Evolutionary conservation across 2,797 vertebrate genomes (phyloP), one percentile per base, ranked within the genome.

Genomic region (Phrynocephalus guinanensis): DNA sequence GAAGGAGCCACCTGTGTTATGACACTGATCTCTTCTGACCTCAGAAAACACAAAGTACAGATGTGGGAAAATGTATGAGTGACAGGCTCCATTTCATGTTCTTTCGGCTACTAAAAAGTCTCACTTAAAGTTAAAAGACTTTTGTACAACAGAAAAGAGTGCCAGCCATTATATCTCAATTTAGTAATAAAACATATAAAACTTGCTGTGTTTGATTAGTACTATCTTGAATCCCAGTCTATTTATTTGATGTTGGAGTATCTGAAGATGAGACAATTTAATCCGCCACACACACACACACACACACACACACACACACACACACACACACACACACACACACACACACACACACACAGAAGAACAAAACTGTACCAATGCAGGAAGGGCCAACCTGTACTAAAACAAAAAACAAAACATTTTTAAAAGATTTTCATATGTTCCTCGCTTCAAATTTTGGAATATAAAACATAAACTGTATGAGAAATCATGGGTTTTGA

Each of bases 171-270:
- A 86, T 11, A 26, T 56, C 80, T 60, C 84, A 83, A 84, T 84
- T 79, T 76, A 79, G 33, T 20, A 20, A 72, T 86, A 84, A 88
- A 88, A 73, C 76, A 88, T 50, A 38, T 83, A 83, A 84, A 88
- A 83, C 33, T 70, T 50, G 28, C 48, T 67, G 2, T 72, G 63
- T 26, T 67, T 84, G 56, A 84, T 84, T 66, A 88, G 72, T 50
- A 11, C 77, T 67, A 84, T 66, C 75, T 72, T 71, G 50, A 88
- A 79, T 63, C 30, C 15, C 56, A 20, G 26, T 44, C 76, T 88
- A 78, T 83, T 84, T 78, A 84, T 84, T n/a, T 63, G 75, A 79
- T 44, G 18, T 50, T 72, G 30, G 11, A 78, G 38, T 79, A 72
- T 83, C 50, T 75, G 26, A 68, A 86, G 78, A 33, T 1, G 20